phyloP scores from a whole-genome alignment of 2,113 vertebrate species.

The Rhea pennata region DNA sequence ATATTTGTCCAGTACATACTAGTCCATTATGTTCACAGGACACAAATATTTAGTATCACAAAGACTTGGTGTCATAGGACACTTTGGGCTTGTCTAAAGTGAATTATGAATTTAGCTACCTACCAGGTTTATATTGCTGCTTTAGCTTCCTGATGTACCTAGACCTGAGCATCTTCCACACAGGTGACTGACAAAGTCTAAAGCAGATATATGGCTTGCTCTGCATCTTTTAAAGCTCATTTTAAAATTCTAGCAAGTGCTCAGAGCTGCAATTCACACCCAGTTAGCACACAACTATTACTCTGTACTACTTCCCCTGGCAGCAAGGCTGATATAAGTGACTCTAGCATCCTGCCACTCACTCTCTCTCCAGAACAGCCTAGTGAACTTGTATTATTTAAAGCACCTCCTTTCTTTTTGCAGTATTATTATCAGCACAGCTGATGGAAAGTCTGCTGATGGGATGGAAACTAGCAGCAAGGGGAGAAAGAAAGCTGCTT shows the following conservation, averaged over 20 bases:
- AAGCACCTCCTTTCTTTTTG: not conserved
- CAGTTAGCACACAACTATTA: not conserved
- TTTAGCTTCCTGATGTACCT: not conserved
- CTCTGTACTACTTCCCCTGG: not conserved
- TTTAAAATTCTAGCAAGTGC: not conserved
- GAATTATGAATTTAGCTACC: not conserved
- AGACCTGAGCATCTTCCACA: not conserved
- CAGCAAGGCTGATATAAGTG: not conserved
- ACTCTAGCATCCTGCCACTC: not conserved
- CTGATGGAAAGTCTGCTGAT: not conserved
- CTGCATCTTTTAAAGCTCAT: not conserved
- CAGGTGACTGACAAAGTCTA: not conserved
- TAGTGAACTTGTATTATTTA: not conserved
- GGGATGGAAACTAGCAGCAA: not conserved
- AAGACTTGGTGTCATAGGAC: too few species aligned
- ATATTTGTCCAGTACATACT: not conserved
- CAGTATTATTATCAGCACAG: not conserved
- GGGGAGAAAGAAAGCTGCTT: not conserved
- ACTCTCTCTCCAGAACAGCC: not conserved
- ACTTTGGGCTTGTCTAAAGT: too few species aligned
- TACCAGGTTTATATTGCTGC: not conserved
- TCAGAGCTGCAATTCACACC: not conserved
- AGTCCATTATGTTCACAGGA: not conserved
- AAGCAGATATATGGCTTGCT: not conserved
- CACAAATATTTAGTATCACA: not conserved